Evolutionary conservation across 2,797 vertebrate genomes (phyloP).

Genomic region (Avahi laniger): DNA sequence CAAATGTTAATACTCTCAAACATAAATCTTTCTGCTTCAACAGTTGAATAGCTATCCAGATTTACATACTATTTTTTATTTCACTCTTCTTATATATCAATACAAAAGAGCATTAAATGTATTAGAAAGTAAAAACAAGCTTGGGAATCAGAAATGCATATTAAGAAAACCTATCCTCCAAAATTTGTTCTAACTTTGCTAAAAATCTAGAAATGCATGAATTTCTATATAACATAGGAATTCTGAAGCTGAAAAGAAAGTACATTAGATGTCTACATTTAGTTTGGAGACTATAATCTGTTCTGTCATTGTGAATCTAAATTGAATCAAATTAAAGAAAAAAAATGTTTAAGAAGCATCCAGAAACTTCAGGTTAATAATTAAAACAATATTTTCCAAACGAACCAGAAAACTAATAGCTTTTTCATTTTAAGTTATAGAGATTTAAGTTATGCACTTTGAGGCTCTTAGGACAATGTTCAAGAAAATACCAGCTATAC

Average conservation of each 20-base stretch:
- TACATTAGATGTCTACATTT: not conserved
- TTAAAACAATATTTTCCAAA: not conserved
- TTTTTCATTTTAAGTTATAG: not conserved
- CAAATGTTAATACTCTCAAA: not conserved
- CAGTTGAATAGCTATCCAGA: constrained; percentile 12
- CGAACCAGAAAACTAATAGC: not conserved
- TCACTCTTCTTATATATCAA: not conserved
- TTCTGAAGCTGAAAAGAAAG: not conserved
- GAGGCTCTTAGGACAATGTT: not conserved
- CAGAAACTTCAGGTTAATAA: not conserved
- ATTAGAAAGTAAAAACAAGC: not conserved
- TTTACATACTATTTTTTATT: not conserved
- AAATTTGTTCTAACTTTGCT: not conserved
- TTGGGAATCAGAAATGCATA: not conserved
- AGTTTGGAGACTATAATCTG: not conserved
- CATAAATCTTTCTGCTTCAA: not conserved
- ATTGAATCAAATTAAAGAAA: not conserved
- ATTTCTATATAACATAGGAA: not conserved
- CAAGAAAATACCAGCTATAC: not conserved
- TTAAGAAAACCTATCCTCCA: not conserved
- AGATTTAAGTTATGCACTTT: not conserved
- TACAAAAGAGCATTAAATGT: not conserved
- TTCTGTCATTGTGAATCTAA: not conserved
- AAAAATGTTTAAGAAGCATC: not conserved
- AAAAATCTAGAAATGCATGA: not conserved